Evolutionary conservation across 2,113 vertebrate genomes (phyloP).

Genomic region (Phalacrocorax aristotelis): DNA sequence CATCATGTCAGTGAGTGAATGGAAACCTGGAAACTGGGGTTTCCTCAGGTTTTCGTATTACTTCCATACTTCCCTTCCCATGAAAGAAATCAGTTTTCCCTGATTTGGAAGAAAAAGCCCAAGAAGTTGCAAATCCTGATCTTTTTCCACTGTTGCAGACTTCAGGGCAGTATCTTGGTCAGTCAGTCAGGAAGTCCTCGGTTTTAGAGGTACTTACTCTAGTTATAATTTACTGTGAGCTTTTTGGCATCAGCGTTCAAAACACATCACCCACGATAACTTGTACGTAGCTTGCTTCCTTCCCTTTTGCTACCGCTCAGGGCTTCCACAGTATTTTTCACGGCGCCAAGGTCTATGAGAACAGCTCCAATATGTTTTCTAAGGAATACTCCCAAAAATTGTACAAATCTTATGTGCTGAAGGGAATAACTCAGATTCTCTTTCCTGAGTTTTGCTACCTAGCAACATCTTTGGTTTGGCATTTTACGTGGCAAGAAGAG

Average conservation of each 20-base stretch:
- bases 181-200: neutral
- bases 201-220: neutral
- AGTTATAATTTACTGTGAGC: neutral
- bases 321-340: neutral
- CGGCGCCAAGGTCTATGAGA: no score
- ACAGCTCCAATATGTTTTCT: neutral
- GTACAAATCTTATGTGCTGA: neutral
- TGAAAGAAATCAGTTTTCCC: neutral
- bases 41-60: neutral
- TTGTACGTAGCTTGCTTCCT: neutral
- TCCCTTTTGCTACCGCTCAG: neutral
- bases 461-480: neutral
- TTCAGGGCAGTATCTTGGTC: neutral
- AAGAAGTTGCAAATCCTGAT: neutral
- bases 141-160: neutral
- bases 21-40: neutral
- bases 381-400: neutral
- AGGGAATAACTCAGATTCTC: neutral
- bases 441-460: neutral
- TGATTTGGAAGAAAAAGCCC: neutral
- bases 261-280: fast-evolving
- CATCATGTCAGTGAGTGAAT: neutral
- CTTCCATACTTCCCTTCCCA: neutral
- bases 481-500: neutral
- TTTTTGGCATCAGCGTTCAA: neutral